Conservation (phyloP, 1,140 invertebrate species). For the Meloidogyne hapla region DNA sequence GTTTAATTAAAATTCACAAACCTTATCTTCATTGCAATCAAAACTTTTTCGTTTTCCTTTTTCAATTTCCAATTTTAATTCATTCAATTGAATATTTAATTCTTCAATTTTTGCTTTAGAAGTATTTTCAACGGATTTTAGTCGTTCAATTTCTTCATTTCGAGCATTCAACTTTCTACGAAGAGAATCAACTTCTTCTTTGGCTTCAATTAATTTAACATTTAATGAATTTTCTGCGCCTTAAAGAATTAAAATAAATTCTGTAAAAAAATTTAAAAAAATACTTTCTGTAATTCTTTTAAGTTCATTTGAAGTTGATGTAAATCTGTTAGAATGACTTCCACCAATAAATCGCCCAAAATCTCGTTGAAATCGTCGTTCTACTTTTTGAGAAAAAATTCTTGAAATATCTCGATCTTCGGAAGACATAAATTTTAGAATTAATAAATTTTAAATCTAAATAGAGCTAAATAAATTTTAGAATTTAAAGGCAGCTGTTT, state of each 20-base stretch:
- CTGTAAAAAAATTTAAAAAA: neutral
- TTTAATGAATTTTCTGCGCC: conserved; percentile 1
- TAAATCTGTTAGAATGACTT: neutral
- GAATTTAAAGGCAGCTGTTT: too few relatives aligned
- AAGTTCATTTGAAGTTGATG: neutral
- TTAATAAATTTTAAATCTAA: too few relatives aligned
- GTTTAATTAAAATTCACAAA: neutral
- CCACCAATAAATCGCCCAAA: conserved; percentile 21
- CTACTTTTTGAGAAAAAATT: conserved; percentile 25
- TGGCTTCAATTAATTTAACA: conserved; percentile 20
- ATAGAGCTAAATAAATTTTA: too few relatives aligned
- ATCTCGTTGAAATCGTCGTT: conserved; percentile 28
- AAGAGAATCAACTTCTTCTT: conserved; percentile 1
- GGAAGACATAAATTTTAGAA: neutral
- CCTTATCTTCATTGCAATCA: neutral
- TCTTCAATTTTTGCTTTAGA: conserved; percentile 16
- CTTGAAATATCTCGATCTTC: conserved; percentile 24
- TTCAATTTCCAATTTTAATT: conserved; percentile 11
- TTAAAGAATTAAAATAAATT: neutral
- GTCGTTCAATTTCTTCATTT: conserved; percentile 20
- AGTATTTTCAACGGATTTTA: neutral
- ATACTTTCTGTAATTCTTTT: neutral
- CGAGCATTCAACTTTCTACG: neutral
- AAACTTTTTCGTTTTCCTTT: conserved; percentile 10
- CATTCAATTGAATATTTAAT: neutral